Conservation (phyloP, 2,797 vertebrate species). For the Acanthornis magna region DNA sequence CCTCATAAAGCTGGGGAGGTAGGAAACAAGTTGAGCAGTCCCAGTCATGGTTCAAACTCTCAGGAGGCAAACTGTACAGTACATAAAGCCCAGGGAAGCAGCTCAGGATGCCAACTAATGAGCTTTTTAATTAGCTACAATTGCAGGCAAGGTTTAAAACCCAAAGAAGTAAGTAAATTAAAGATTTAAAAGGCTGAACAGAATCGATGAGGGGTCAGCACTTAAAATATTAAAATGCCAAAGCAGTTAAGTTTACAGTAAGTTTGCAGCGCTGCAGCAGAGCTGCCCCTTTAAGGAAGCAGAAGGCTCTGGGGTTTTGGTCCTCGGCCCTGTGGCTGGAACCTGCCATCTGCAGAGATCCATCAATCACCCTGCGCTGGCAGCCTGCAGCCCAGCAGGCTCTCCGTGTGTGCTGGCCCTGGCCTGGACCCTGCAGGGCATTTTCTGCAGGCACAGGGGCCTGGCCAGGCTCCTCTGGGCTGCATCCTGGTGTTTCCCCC, state of each 20-base stretch:
- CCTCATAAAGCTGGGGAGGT: slow-evolving; percentile 51
- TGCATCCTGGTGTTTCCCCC: background rate
- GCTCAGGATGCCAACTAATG: slow-evolving; percentile 54
- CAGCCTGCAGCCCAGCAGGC: slow-evolving; percentile 30
- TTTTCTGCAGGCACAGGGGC: background rate
- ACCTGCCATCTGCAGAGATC: slow-evolving; percentile 5
- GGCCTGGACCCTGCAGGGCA: background rate
- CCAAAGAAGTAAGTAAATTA: slow-evolving; percentile 61
- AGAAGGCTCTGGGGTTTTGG: background rate
- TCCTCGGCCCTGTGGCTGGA: slow-evolving; percentile 34
- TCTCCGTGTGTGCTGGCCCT: background rate
- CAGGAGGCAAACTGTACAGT: background rate
- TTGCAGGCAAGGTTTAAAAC: slow-evolving; percentile 44
- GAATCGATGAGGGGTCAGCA: slow-evolving; percentile 35
- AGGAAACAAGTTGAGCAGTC: background rate
- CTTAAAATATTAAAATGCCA: slow-evolving; percentile 35
- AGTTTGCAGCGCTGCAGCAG: background rate
- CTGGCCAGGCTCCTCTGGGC: background rate
- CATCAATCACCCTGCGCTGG: background rate
- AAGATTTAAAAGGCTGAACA: slow-evolving; percentile 53
- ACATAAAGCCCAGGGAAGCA: slow-evolving; percentile 28
- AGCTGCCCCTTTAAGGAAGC: slow-evolving; percentile 2
- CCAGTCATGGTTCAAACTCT: background rate
- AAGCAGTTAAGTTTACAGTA: background rate
- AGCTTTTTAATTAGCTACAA: slow-evolving; percentile 65